Evolutionary conservation across 2,113 vertebrate genomes (phyloP), one percentile per base, ranked within the genome.

Genomic region (Chunga burmeisteri): DNA sequence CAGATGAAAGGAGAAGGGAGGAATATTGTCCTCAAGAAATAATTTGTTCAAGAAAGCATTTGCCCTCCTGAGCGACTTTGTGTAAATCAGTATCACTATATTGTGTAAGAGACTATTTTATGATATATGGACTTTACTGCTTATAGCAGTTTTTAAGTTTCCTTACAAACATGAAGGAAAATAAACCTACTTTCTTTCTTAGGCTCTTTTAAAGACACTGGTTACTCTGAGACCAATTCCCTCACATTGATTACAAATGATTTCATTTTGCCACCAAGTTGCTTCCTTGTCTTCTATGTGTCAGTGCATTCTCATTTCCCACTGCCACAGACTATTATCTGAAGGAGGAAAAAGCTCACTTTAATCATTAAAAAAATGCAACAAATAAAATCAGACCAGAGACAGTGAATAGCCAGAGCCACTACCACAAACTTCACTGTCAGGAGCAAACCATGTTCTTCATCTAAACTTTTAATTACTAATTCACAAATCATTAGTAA

Each of bases 21-120:
- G 20, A 90, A 79, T 78, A 74, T 11, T 81, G 59, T 68, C 52
- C 40, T 84, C 34, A 78, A 79, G 40, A 94, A 95, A 86, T 27
- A 80, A 78, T 93, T 91, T 70, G 23, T 77, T 93, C 59, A 93
- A 70, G 59, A 90, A 95, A 94, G 82, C 56, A 91, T 67, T 79
- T 91, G 40, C 74, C 58, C 32, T 88, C 26, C 49, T 42, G 38
- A 94, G 52, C 2, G 18, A 61, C 26, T 94, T 88, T 79, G 73
- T 92, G 27, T 55, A 94, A 77, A 93, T 71, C 56, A 95, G 32
- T 68, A 77, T 53, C 53, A 62, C 30, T 70, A 63, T 36, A 85
- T 34, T 73, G 52, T 38, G 56, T 38, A 61, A 52, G 40, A 77
- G 67, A 91, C 49, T 82, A 61, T 85, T 90, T 86, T 66, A 65